A percentile compares a stretch with the other conserved stretches of the same genome.
phyloP scores from a whole-genome alignment of 2,113 vertebrate species.

The Crotalus viridis region DNA sequence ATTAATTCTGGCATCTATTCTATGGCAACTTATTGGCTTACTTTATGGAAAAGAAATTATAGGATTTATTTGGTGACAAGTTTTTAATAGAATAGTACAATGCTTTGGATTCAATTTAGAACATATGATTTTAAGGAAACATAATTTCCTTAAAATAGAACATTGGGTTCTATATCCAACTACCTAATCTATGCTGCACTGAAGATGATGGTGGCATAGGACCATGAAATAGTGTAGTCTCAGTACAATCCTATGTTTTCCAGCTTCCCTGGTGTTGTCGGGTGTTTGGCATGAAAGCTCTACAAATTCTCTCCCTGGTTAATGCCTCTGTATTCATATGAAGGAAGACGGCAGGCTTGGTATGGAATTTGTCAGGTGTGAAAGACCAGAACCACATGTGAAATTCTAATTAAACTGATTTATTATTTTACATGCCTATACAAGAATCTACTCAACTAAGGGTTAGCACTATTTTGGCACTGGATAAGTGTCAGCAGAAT shows the following conservation, averaged over 20 bases:
- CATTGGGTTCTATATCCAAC: not conserved
- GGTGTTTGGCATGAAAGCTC: not conserved
- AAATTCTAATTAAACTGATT: not conserved
- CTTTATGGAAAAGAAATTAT: not conserved
- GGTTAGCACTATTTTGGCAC: not conserved
- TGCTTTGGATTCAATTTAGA: not conserved
- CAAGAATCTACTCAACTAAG: not conserved
- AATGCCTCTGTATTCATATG: not conserved
- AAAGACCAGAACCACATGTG: not conserved
- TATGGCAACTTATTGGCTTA: not conserved
- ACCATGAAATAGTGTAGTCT: not conserved
- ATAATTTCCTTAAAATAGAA: not conserved
- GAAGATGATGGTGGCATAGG: not conserved
- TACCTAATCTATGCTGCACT: not conserved
- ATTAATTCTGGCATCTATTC: not conserved
- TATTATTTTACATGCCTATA: not conserved
- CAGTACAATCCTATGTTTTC: not conserved
- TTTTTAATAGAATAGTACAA: not conserved
- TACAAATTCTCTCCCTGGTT: not conserved
- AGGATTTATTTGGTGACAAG: not conserved
- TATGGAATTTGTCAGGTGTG: not conserved
- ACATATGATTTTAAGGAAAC: not conserved
- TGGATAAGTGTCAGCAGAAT: not conserved
- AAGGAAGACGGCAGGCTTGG: not conserved
- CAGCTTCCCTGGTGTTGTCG: not conserved